These are phyloP conservation scores for Andrena praecox DNA, from an alignment of 2,888 invertebrate genomes.

Conservation along the genomic window DNA sequence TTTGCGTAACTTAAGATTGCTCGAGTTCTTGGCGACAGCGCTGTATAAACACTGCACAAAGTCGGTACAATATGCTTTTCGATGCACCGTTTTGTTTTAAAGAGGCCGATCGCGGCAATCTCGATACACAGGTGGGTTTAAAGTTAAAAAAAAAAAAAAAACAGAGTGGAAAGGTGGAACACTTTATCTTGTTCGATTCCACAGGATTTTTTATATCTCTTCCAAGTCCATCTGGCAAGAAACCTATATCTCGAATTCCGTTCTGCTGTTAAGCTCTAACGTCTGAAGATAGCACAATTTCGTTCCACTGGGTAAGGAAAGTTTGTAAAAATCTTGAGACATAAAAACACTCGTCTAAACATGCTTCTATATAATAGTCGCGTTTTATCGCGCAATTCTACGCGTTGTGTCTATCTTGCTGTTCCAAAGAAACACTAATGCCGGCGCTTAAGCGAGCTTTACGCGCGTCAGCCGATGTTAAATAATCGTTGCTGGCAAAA, in stretches of 20 bases:
- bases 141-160: background rate
- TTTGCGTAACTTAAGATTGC: slow-evolving; percentile 28
- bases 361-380: slow-evolving; percentile 20
- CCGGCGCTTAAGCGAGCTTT: slow-evolving; percentile 30
- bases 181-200: background rate
- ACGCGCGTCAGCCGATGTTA: slow-evolving; percentile 40
- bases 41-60: slow-evolving; percentile 1
- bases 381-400: slow-evolving; percentile 18
- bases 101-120: background rate
- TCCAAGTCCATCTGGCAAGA: background rate
- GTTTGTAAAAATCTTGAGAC: background rate
- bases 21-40: slow-evolving; percentile 40
- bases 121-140: background rate
- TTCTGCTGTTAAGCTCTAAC: background rate
- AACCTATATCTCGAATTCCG: background rate
- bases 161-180: background rate
- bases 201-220: background rate
- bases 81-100: slow-evolving; percentile 3
- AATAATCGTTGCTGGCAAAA: slow-evolving; percentile 23
- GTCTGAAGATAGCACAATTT: background rate
- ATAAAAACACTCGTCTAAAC: background rate
- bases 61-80: slow-evolving; percentile 4
- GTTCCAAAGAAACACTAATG: slow-evolving; percentile 58
- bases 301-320: background rate
- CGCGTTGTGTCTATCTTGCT: slow-evolving; percentile 22